A percentile compares a stretch with the other conserved stretches of the same genome.
Conservation (phyloP, 2,797 vertebrate genomes). For the Trachurus trachurus region DNA sequence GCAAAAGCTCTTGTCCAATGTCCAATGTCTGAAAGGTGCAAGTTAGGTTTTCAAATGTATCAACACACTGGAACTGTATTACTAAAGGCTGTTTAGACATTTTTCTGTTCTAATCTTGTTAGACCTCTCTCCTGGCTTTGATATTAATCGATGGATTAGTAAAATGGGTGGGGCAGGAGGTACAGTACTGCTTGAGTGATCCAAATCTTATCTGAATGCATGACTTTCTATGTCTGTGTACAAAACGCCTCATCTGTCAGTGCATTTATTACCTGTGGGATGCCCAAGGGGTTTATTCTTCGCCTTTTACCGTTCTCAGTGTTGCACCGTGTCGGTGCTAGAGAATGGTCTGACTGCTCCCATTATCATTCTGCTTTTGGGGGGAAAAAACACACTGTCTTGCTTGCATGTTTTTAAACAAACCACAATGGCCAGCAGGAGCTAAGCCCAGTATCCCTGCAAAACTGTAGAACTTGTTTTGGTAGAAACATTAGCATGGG, state of each 20-base stretch:
- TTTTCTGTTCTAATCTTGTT: background rate
- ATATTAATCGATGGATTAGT: background rate
- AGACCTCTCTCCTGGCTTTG: background rate
- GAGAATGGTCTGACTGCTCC: too few species aligned
- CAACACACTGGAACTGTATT: background rate
- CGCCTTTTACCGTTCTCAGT: background rate
- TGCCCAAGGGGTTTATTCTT: background rate
- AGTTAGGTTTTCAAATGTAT: slow-evolving; percentile 1
- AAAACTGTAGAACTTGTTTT: too few species aligned
- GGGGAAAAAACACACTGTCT: too few species aligned
- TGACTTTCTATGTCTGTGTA: background rate
- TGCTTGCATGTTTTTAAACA: too few species aligned
- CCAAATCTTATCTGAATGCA: background rate
- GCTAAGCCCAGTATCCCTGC: too few species aligned
- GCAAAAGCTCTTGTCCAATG: background rate
- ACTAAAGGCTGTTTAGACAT: background rate
- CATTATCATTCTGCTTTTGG: too few species aligned
- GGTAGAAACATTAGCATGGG: too few species aligned
- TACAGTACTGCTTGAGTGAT: background rate
- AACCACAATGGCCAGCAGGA: too few species aligned
- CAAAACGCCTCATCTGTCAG: background rate
- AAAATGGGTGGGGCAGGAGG: background rate
- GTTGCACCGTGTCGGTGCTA: too few species aligned
- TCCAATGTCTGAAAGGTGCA: background rate
- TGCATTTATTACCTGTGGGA: background rate